Conservation (phyloP, 2,888 invertebrate species). For the Epistrophella euchroma region DNA sequence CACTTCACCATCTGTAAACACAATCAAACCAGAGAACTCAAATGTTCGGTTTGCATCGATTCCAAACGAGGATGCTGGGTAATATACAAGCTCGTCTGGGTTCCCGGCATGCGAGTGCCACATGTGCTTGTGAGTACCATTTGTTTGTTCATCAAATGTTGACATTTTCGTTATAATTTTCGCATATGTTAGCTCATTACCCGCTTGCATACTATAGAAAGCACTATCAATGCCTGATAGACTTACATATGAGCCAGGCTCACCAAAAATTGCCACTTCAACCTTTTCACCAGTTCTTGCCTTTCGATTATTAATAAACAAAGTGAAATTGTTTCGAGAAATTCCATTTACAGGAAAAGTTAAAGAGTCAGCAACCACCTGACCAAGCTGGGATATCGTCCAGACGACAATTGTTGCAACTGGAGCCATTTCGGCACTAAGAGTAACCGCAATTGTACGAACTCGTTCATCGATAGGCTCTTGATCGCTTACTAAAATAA, state of each 20-base stretch:
- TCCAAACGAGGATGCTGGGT: slow-evolving; percentile 95
- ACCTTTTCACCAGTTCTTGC: slow-evolving; percentile 96
- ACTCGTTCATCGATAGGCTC: slow-evolving; percentile 92
- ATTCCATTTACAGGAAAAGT: slow-evolving; percentile 99
- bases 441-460: slow-evolving; percentile 91
- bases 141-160: slow-evolving; percentile 92
- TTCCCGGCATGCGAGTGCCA: slow-evolving; percentile 93
- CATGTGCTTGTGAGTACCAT: slow-evolving; percentile 92
- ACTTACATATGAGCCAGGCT: slow-evolving; percentile 97
- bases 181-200: slow-evolving; percentile 94
- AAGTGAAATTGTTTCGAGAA: slow-evolving; percentile 94
- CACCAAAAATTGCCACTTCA: slow-evolving; percentile 96
- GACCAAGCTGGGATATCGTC: slow-evolving; percentile 92
- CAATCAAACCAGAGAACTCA: slow-evolving; percentile 93
- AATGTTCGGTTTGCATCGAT: slow-evolving; percentile 97
- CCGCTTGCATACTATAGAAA: slow-evolving; percentile 96
- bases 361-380: slow-evolving; percentile 95
- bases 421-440: slow-evolving; percentile 96
- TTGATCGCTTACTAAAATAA: slow-evolving; percentile 92
- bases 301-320: slow-evolving; percentile 95
- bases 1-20: slow-evolving; percentile 94
- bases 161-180: slow-evolving; percentile 95
- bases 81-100: slow-evolving; percentile 93
- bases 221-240: slow-evolving; percentile 95
- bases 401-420: slow-evolving; percentile 95